Base-by-base conservation (phyloP, 2,797 vertebrate genomes). In the Chelon labrosus region DNA sequence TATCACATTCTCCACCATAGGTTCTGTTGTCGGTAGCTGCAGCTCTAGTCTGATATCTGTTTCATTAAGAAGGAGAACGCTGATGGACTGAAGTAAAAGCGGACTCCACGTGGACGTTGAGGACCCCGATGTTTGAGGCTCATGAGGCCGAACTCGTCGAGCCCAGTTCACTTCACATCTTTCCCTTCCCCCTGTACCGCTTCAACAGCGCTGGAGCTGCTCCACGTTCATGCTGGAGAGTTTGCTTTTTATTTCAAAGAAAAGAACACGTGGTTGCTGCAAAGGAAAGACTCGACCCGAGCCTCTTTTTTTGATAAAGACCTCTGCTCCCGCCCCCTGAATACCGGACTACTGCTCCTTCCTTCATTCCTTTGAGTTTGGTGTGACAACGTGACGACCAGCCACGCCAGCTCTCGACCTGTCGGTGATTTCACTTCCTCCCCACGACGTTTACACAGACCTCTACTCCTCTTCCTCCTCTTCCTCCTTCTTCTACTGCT, bases 321-420 rank as follows among this genome's bases (percentile, higher is more conserved):
- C 17, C 44, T 46, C 44, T 9, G 17, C 44, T 46, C 41, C 41
- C 13, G 12, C 41, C 16, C 41, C 41, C 41, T 6, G 41, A 42
- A 42, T 14, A 42, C 41, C 41, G 1, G 14, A 27, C 25, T 27
- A 42, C 41, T 42, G 41, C 41, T 42, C 41, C 41, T 42, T 16
- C 4, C 16, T 42, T 42, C 41, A 49, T 57, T 51, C 46, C 37
- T 53, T 53, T 5, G 56, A 73, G 76, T 52, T 67, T 1, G 59
- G 66, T 69, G 71, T 65, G 55, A 55, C 35, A 17, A 35, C 56
- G 65, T 46, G 25, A 27, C 37, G 8, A 46, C 5, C 63, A 13
- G 56, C 42, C 67, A 2, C 79, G 52, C 75, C 68, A 56, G 52
- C 75, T 79, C 76, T 65, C 47, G 10, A 44, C 65, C 89, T 77